phyloP scores from a whole-genome alignment of 2,888 invertebrate species.

The Sisyra terminalis region DNA sequence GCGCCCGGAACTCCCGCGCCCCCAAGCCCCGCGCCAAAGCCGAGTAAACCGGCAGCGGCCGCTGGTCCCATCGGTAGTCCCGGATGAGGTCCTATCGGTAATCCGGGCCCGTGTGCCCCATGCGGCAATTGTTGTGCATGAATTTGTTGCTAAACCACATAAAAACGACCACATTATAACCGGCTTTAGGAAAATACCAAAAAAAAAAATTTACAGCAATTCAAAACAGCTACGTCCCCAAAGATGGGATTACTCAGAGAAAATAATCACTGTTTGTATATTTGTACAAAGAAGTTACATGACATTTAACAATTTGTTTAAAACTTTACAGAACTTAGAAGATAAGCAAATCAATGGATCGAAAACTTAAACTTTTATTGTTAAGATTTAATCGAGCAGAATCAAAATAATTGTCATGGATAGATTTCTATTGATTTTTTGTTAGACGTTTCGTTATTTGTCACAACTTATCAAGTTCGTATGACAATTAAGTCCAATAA shows the following conservation, averaged over 20 bases:
- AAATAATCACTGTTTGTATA: conserved; percentile 9
- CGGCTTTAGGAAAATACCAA: too few species aligned
- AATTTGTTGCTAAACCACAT: conserved; percentile 24
- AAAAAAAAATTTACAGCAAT: too few species aligned
- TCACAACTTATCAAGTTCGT: too few species aligned
- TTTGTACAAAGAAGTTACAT: background rate
- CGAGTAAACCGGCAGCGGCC: conserved; percentile 18
- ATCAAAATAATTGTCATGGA: too few species aligned
- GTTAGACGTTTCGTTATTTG: too few species aligned
- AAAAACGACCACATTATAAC: background rate
- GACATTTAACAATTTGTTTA: too few species aligned
- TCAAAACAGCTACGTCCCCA: too few species aligned
- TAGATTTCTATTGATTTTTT: too few species aligned
- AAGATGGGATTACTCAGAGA: conserved; percentile 7
- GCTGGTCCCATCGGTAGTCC: conserved; percentile 24
- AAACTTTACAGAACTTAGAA: background rate
- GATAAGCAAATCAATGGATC: too few species aligned
- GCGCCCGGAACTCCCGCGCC: conserved; percentile 17
- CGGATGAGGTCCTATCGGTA: conserved; percentile 25
- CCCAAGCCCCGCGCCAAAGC: conserved; percentile 21
- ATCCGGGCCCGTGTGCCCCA: conserved; percentile 23
- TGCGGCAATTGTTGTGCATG: conserved; percentile 28
- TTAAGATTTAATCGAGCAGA: too few species aligned
- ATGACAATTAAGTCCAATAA: background rate
- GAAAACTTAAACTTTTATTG: too few species aligned